phyloP scores from a whole-genome alignment of 1,140 invertebrate genomes.

The Drosophila dunni region DNA sequence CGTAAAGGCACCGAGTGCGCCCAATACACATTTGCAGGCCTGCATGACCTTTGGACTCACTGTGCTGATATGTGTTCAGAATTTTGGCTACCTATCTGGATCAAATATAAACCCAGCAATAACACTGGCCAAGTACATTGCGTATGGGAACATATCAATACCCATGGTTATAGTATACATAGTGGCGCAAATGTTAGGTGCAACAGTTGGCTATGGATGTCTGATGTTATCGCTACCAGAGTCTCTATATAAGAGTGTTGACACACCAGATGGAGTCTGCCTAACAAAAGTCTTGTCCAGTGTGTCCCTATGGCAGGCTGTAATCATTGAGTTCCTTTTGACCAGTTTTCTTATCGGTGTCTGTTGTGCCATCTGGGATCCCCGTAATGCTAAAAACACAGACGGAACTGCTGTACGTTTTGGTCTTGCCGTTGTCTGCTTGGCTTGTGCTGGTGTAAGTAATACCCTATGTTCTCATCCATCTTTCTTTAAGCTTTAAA shows the following conservation, averaged over 20 bases:
- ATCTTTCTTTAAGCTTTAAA: no score
- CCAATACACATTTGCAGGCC: conserved; percentile 66
- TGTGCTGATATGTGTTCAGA: conserved; percentile 86
- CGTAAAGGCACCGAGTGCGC: conserved; percentile 65
- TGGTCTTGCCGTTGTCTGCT: conserved; percentile 87
- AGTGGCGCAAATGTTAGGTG: conserved; percentile 89
- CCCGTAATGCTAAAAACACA: conserved; percentile 85
- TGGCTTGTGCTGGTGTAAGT: conserved; percentile 87
- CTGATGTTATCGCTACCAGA: conserved; percentile 87
- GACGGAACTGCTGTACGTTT: conserved; percentile 88
- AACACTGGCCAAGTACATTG: conserved; percentile 88
- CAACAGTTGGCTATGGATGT: conserved; percentile 88
- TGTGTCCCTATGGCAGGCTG: conserved; percentile 86
- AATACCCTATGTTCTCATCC: not conserved
- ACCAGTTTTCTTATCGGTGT: conserved; percentile 87
- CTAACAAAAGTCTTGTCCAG: conserved; percentile 85
- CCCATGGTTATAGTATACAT: conserved; percentile 90
- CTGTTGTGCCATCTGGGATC: conserved; percentile 88
- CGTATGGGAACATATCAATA: conserved; percentile 85
- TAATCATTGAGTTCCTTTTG: conserved; percentile 87
- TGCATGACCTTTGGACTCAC: conserved; percentile 76
- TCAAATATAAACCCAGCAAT: conserved; percentile 96
- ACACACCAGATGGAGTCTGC: conserved; percentile 16
- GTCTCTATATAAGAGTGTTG: no score
- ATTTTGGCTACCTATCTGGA: conserved; percentile 93